A percentile compares a stretch with the other conserved stretches of the same genome.
These are phyloP conservation scores for Phenganax stokvisi DNA, from an alignment of 92 coral and sea anemone species.

Conservation along the genomic window DNA sequence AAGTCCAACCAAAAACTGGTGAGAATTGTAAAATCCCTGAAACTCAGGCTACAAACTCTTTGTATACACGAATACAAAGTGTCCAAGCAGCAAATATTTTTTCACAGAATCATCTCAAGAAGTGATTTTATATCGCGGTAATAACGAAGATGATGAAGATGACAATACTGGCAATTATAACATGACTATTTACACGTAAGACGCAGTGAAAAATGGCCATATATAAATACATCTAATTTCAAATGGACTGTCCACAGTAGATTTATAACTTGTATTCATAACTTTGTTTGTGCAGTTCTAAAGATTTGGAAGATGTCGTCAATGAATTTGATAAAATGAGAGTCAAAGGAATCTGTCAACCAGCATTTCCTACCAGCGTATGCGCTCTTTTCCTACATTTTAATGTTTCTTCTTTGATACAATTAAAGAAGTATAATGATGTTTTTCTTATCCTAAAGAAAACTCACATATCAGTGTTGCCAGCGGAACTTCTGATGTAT, in stretches of 20 bases:
- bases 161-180: not conserved
- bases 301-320: slow-evolving; percentile 7
- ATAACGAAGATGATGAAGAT: slow-evolving; percentile 18
- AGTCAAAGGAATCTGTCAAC: slow-evolving; percentile 37
- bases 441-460: slow-evolving; percentile 46
- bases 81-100: not conserved
- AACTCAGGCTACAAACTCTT: not conserved
- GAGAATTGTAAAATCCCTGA: not conserved
- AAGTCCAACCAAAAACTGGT: slow-evolving; percentile 13
- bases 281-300: slow-evolving; percentile 15
- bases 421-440: not conserved
- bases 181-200: slow-evolving; percentile 14
- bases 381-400: not conserved
- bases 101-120: slow-evolving; percentile 22
- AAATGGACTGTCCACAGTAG: not conserved
- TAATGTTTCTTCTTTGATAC: not conserved
- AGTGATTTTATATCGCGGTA: not conserved
- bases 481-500: slow-evolving; percentile 78
- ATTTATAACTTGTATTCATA: too few species aligned
- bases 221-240: not conserved
- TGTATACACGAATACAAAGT: not conserved
- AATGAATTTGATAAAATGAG: slow-evolving; percentile 20
- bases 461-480: slow-evolving; percentile 84
- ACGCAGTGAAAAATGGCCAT: too few species aligned
- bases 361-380: slow-evolving; percentile 36